Conservation (phyloP, 2,888 invertebrate species). For the Zaprionus lineosus region DNA sequence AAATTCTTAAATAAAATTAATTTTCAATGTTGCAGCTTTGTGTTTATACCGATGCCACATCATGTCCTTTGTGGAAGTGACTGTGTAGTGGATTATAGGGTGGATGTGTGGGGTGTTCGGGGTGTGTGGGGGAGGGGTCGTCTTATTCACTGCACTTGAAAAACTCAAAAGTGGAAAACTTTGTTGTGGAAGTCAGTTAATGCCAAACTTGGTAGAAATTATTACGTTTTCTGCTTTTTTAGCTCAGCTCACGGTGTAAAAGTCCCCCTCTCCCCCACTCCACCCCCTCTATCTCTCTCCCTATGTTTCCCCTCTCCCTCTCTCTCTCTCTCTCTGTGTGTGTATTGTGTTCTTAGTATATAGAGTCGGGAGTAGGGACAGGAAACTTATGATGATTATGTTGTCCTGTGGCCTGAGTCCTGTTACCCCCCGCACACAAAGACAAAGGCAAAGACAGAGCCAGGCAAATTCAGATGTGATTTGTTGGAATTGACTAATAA, state of each 20-base stretch:
- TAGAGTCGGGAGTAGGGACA: background rate
- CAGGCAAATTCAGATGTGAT: constrained; percentile 2
- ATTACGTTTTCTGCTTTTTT: constrained; percentile 6
- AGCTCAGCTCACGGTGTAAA: background rate
- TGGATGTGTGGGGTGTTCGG: constrained; percentile 5
- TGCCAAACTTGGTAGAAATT: constrained; percentile 45
- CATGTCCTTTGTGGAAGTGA: background rate
- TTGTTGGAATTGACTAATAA: constrained; percentile 25
- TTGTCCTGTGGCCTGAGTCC: too few species aligned
- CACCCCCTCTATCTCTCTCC: too few species aligned
- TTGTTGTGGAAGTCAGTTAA: constrained; percentile 68
- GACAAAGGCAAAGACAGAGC: too few species aligned
- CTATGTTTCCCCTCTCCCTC: too few species aligned
- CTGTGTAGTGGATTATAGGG: too few species aligned
- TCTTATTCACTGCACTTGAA: constrained; percentile 34
- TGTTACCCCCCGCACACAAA: too few species aligned
- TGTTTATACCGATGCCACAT: background rate
- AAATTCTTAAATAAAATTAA: constrained; percentile 69
- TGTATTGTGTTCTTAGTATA: too few species aligned
- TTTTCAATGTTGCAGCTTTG: constrained; percentile 49
- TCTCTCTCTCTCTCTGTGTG: too few species aligned
- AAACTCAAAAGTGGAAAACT: constrained; percentile 73
- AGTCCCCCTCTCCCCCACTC: too few species aligned
- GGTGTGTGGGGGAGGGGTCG: too few species aligned
- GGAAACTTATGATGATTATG: background rate